Evolutionary conservation across 2,888 invertebrate species (phyloP).

Genomic region (Euplexia lucipara): DNA sequence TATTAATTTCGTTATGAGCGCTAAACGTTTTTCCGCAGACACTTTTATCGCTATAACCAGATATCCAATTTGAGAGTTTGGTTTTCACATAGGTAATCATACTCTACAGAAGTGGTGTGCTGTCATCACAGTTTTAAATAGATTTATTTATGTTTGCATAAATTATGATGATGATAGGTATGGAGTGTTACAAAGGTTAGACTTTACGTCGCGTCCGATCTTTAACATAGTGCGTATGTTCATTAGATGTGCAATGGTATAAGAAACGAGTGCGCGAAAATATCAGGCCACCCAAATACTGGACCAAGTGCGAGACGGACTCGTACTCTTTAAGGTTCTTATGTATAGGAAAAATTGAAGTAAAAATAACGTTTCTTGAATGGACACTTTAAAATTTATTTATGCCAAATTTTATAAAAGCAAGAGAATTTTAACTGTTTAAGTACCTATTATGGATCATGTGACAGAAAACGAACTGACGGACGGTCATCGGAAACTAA

Average conservation of each 20-base stretch:
- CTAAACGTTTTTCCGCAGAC: conserved; percentile 2
- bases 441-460: too few relatives aligned
- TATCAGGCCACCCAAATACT: too few relatives aligned
- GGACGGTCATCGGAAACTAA: too few relatives aligned
- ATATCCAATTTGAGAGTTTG: conserved; percentile 24
- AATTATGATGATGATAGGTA: conserved; percentile 19
- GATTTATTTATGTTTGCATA: conserved; percentile 33
- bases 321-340: too few relatives aligned
- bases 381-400: too few relatives aligned
- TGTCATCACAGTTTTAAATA: conserved; percentile 40
- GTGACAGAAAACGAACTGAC: too few relatives aligned
- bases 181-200: conserved; percentile 26
- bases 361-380: too few relatives aligned
- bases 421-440: too few relatives aligned
- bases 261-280: not conserved
- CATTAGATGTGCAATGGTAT: conserved; percentile 18
- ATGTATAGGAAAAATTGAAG: too few relatives aligned
- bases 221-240: conserved; percentile 27
- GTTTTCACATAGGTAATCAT: conserved; percentile 32
- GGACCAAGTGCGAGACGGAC: too few relatives aligned
- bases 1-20: conserved; percentile 3
- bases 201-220: conserved; percentile 19
- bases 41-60: conserved; percentile 20
- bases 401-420: too few relatives aligned
- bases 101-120: conserved; percentile 3